Evolutionary conservation across 2,797 vertebrate species (phyloP), one percentile per base, ranked within the genome.

Genomic region (Mallotus villosus): DNA sequence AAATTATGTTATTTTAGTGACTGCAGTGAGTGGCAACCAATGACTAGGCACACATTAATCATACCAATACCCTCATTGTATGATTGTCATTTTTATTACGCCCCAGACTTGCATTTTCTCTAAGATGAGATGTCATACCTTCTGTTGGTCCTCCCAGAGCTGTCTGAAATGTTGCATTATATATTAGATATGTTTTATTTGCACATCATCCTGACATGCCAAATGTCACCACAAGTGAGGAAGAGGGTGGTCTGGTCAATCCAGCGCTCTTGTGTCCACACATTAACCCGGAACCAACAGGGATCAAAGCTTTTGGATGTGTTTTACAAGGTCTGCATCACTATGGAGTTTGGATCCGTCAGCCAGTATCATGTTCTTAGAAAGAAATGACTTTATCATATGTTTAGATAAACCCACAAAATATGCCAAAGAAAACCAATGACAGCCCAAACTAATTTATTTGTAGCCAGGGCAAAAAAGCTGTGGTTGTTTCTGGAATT

Each of bases 401-500:
- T 78, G 76, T 75, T 74, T 74, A 75, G 63, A 73, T 80, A 46
- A 34, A 63, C 51, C 51, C 27, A 32, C 25, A 73, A 69, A 46
- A 66, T 55, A 22, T 59, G 67, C 80, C 82, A 85, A 74, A 71
- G 27, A 74, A 82, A 82, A 74, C 74, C n/a, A 57, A 19, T 63
- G 24, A 74, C 73, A 74, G 74, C 58, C 78, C 76, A 80, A 78
- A 37, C 57, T 60, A 72, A 80, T 70, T 70, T 65, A 67, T 79
- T 77, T 63, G 29, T 63, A 75, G 59, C 22, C 49, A 19, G 67
- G 64, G 65, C 61, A 59, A 67, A 67, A 17, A 32, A 53, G 65
- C 62, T 70, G 75, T 68, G 80, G 77, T 74, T 81, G 75, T 71
- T 81, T 74, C 67, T 82, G 70, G 67, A 78, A n/a, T 19, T 55